Percentiles rank a stretch among this genome's conserved stretches.
Conservation (phyloP, 2,888 invertebrate species). For the Drosophila anceps region DNA sequence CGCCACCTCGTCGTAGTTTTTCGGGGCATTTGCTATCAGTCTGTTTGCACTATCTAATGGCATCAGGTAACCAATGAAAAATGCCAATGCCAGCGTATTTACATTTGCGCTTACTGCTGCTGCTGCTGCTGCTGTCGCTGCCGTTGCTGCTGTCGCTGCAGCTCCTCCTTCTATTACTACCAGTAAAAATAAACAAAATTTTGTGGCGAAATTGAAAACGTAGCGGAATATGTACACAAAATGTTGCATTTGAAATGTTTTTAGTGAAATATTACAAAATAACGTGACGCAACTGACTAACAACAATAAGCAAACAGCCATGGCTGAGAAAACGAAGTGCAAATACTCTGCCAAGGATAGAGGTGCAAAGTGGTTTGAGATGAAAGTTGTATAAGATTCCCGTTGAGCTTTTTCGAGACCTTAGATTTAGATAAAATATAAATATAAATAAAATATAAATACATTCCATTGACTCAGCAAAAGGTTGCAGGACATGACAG, state of each 20-base stretch:
- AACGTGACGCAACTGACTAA: constrained; percentile 40
- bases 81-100: constrained; percentile 61
- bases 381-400: too few species aligned
- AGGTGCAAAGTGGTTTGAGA: background rate
- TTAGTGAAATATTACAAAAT: constrained; percentile 41
- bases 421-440: too few species aligned
- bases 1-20: constrained; percentile 9
- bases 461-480: too few species aligned
- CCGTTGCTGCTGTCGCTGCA: background rate
- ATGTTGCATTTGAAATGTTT: constrained; percentile 40
- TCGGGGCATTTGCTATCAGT: constrained; percentile 48
- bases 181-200: constrained; percentile 56
- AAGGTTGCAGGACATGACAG: too few species aligned
- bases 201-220: constrained; percentile 55
- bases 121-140: constrained; percentile 11
- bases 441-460: too few species aligned
- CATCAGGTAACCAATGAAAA: constrained; percentile 72
- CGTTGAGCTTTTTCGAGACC: too few species aligned
- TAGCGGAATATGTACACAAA: constrained; percentile 52
- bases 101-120: constrained; percentile 63
- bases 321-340: background rate
- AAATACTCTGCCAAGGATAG: background rate
- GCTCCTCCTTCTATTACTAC: background rate
- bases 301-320: constrained; percentile 4
- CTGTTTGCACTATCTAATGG: constrained; percentile 72